These are phyloP conservation scores for Pterocles gutturalis DNA, from an alignment of 2,113 vertebrate species.

Conservation along the genomic window DNA sequence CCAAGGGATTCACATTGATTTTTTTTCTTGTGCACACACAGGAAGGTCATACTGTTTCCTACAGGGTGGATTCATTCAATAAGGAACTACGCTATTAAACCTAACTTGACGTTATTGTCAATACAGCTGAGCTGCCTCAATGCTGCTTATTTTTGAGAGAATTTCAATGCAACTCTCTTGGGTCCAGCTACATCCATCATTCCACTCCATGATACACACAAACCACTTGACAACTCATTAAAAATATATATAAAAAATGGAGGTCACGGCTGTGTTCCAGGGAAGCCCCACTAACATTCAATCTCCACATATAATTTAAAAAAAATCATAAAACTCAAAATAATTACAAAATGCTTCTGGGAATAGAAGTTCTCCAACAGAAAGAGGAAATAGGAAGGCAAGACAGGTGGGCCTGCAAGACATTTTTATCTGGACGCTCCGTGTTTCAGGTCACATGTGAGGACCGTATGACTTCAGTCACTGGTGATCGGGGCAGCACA, in stretches of 20 bases:
- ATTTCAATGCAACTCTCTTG: slow-evolving; percentile 7
- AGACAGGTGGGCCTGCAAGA: neutral
- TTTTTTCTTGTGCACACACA: neutral
- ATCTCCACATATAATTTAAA: neutral
- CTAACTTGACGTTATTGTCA: neutral
- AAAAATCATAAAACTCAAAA: neutral
- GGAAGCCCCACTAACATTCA: neutral
- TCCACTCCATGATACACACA: neutral
- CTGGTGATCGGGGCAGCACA: neutral
- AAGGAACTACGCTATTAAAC: slow-evolving; percentile 31
- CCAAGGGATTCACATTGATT: slow-evolving; percentile 28
- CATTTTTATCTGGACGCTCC: neutral
- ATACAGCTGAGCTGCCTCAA: neutral
- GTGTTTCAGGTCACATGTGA: neutral
- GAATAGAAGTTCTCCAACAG: neutral
- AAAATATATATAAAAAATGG: neutral
- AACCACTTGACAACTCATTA: slow-evolving; percentile 25
- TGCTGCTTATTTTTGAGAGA: neutral
- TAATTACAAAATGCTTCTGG: neutral
- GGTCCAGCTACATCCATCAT: slow-evolving; percentile 10
- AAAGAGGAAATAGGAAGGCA: neutral
- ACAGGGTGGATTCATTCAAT: slow-evolving; percentile 51
- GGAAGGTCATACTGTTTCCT: slow-evolving; percentile 52
- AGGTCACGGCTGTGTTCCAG: neutral
- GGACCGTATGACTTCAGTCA: neutral